Evolutionary conservation across 1,140 invertebrate genomes (phyloP).

Genomic region (Euglossa dilemma): DNA sequence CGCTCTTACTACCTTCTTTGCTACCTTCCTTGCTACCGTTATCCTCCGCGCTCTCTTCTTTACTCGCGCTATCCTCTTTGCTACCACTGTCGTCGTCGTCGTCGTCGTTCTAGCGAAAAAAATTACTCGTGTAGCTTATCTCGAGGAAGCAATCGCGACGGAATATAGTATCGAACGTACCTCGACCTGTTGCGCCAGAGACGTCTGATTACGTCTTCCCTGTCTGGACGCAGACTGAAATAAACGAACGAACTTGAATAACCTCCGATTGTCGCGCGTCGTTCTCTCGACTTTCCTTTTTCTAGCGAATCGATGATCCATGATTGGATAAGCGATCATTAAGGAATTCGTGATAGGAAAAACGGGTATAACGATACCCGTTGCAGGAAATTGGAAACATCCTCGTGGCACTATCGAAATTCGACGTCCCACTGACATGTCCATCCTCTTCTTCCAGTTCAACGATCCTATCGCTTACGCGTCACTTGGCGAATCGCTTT

Average conservation of each 20-base stretch:
- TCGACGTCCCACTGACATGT: neutral
- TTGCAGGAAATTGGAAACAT: too few species aligned
- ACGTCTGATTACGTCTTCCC: slow-evolving; percentile 67
- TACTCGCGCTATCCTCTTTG: neutral
- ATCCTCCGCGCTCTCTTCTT: slow-evolving; percentile 45
- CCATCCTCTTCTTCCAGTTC: neutral
- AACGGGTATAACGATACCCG: slow-evolving; percentile 49
- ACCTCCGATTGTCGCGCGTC: neutral
- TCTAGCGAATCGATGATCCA: slow-evolving; percentile 2
- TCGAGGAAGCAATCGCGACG: neutral
- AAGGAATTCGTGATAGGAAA: slow-evolving; percentile 18
- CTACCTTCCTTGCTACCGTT: neutral
- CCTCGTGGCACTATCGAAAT: neutral
- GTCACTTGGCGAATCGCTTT: neutral
- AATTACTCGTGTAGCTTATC: neutral
- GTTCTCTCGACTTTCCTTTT: too few species aligned
- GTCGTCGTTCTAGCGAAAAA: slow-evolving; percentile 1
- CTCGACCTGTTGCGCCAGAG: slow-evolving; percentile 59
- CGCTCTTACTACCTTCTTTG: neutral
- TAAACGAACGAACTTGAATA: slow-evolving; percentile 50
- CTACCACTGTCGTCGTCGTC: neutral
- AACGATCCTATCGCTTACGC: neutral
- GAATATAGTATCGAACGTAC: slow-evolving; percentile 27
- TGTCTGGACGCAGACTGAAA: slow-evolving; percentile 59
- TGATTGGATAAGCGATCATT: slow-evolving; percentile 66